A percentile compares a stretch with the other conserved stretches of the same genome.
Evolutionary conservation across 2,113 vertebrate genomes (phyloP).

Genomic region (Saguinus midas): DNA sequence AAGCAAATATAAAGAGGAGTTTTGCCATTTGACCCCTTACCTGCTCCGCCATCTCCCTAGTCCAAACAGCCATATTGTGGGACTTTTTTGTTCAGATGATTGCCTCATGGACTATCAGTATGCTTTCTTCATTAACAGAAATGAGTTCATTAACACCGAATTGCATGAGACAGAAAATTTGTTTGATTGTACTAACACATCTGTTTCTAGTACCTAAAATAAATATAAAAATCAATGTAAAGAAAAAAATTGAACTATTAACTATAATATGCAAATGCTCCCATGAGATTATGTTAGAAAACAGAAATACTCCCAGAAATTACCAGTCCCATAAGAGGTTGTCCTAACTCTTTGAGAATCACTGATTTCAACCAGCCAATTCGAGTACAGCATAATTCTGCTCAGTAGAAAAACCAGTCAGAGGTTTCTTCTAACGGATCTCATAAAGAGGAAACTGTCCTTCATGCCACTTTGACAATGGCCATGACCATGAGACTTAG

Average conservation of each 20-base stretch:
- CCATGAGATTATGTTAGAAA: not conserved
- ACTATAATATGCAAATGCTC: not conserved
- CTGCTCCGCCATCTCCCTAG: not conserved
- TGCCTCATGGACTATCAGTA: not conserved
- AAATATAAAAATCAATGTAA: not conserved
- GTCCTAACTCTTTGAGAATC: not conserved
- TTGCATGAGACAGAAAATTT: not conserved
- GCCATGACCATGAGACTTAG: not conserved
- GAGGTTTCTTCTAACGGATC: not conserved
- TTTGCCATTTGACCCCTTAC: not conserved
- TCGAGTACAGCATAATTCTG: not conserved
- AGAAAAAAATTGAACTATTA: not conserved
- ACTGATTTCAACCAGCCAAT: not conserved
- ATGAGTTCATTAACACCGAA: not conserved
- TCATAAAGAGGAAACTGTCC: not conserved
- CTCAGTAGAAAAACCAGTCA: not conserved
- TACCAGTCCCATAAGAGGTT: not conserved
- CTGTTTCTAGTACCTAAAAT: not conserved
- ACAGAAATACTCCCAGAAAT: not conserved
- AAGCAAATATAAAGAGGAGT: not conserved
- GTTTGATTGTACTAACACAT: not conserved
- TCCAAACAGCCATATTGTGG: accelerated
- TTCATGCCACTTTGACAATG: not conserved
- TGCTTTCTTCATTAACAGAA: not conserved
- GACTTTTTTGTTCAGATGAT: not conserved